Evolutionary conservation across 1,140 invertebrate species (phyloP).

Genomic region (Lepidurus packardi): DNA sequence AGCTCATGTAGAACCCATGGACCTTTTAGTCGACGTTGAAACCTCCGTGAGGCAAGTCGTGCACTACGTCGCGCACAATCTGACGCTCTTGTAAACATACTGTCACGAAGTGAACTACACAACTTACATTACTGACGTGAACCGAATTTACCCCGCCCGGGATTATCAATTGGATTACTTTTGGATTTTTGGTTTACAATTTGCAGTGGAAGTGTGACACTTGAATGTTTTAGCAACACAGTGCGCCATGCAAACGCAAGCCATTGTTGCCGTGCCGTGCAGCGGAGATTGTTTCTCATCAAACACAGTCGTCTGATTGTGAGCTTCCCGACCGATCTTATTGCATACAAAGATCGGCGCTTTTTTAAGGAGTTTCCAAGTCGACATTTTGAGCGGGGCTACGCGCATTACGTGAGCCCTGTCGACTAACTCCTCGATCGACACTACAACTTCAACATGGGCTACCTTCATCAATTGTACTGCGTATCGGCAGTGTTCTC

Average conservation of each 20-base stretch:
- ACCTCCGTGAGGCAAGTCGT: conserved; percentile 7
- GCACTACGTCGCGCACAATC: neutral
- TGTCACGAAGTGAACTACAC: neutral
- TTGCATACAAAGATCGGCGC: neutral
- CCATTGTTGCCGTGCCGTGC: neutral
- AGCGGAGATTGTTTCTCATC: neutral
- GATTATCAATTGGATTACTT: conserved; percentile 20
- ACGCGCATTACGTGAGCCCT: neutral
- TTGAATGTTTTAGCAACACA: neutral
- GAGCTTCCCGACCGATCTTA: neutral
- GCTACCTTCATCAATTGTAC: neutral
- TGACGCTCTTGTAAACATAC: neutral
- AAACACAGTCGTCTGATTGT: conserved; percentile 1
- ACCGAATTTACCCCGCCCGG: conserved; percentile 12
- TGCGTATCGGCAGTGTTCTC: neutral
- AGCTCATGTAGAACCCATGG: neutral
- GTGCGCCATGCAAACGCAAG: conserved; percentile 17
- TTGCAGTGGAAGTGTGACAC: neutral
- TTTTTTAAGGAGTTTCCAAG: neutral
- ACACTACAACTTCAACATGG: neutral
- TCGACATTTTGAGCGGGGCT: neutral
- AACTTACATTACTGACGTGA: neutral
- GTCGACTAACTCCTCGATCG: neutral
- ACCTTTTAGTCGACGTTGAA: conserved; percentile 15
- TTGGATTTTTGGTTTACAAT: neutral